Conservation (phyloP, 92 coral and sea anemone genomes). For the Epizoanthus stellaris region DNA sequence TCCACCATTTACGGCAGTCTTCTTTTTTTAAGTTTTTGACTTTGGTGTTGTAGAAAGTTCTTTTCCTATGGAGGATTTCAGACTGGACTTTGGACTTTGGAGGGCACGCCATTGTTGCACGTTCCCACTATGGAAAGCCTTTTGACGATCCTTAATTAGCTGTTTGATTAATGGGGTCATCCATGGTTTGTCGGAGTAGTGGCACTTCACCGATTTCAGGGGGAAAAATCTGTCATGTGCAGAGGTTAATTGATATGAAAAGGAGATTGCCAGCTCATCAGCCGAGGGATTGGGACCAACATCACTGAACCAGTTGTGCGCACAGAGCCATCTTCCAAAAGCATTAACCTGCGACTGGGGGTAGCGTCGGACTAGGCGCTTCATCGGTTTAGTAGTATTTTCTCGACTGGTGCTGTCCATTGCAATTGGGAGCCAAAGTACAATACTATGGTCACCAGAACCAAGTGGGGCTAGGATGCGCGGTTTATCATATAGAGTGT, state of each 20-base stretch:
- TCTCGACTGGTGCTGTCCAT: neutral
- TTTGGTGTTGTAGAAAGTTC: slow-evolving; percentile 28
- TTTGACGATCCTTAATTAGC: slow-evolving; percentile 34
- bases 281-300: neutral
- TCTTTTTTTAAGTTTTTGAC: slow-evolving; percentile 25
- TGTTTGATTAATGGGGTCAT: slow-evolving; percentile 42
- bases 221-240: slow-evolving; percentile 36
- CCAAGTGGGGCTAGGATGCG: slow-evolving; percentile 25
- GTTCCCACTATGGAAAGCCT: slow-evolving; percentile 39
- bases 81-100: slow-evolving; percentile 32
- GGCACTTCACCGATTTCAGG: slow-evolving; percentile 25
- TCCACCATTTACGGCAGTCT: slow-evolving; percentile 48
- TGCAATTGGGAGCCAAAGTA: neutral
- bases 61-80: slow-evolving; percentile 55
- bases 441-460: slow-evolving; percentile 24
- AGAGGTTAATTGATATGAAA: slow-evolving; percentile 6
- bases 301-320: slow-evolving; percentile 21
- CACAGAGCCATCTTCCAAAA: slow-evolving; percentile 36
- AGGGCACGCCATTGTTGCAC: slow-evolving; percentile 29
- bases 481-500: slow-evolving; percentile 14
- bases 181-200: slow-evolving; percentile 46
- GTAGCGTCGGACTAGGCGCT: neutral
- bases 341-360: slow-evolving; percentile 33
- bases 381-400: too few relatives aligned
- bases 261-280: slow-evolving; percentile 22